Evolutionary conservation across 1,140 invertebrate species (phyloP).

Genomic region (Drosophila asahinai): DNA sequence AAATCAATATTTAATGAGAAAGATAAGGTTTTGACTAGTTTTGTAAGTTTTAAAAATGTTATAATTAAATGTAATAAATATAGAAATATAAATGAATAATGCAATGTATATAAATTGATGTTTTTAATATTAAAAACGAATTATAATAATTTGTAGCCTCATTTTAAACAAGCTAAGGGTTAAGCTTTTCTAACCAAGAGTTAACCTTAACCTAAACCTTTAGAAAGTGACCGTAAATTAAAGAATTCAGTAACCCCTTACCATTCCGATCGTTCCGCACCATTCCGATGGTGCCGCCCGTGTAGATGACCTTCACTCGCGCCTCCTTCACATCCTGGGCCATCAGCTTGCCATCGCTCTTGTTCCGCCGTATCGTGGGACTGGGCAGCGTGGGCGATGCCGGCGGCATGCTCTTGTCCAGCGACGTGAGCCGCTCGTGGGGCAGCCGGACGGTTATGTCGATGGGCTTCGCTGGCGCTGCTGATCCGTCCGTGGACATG

Average conservation of each 20-base stretch:
- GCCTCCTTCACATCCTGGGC: constrained; percentile 84
- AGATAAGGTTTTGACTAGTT: too few species aligned
- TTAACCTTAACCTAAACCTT: too few species aligned
- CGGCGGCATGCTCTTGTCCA: constrained; percentile 42
- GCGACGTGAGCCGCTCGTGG: constrained; percentile 20
- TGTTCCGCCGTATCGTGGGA: constrained; percentile 66
- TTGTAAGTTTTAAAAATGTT: too few species aligned
- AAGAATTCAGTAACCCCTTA: constrained; percentile 74
- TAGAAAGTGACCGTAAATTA: background rate
- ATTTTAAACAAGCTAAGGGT: too few species aligned
- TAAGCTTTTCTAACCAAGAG: too few species aligned
- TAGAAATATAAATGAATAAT: too few species aligned
- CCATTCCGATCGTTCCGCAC: constrained; percentile 90
- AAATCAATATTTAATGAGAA: background rate
- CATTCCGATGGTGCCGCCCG: constrained; percentile 96
- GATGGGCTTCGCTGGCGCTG: constrained; percentile 13
- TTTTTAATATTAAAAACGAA: too few species aligned
- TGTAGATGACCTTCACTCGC: constrained; percentile 92
- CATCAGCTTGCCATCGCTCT: constrained; percentile 73
- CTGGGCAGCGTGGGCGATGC: constrained; percentile 61
- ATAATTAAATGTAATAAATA: too few species aligned
- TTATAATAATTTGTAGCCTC: too few species aligned
- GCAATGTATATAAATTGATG: too few species aligned
- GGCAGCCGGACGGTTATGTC: constrained; percentile 12
- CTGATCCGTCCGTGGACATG: constrained; percentile 34